Conservation (phyloP, 2,888 invertebrate genomes). For the Drosophila bunnanda region DNA sequence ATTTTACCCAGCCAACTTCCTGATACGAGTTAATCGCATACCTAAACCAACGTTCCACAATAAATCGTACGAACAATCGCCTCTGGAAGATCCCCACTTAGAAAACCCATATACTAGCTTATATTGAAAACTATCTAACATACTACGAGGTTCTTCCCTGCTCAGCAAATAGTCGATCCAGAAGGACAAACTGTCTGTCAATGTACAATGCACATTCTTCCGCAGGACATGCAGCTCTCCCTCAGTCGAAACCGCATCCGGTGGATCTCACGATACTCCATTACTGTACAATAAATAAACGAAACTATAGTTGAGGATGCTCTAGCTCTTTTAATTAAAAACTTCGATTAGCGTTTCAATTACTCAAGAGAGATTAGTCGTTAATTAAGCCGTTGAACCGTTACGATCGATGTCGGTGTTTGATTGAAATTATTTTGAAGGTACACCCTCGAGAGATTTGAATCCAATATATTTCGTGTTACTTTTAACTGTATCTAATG, state of each 20-base stretch:
- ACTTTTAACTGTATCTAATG: slow-evolving; percentile 59
- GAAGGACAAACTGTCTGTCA: slow-evolving; percentile 10
- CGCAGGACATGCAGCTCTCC: slow-evolving; percentile 13
- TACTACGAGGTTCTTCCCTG: slow-evolving; percentile 67
- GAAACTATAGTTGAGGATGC: slow-evolving; percentile 52
- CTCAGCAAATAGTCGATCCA: slow-evolving; percentile 24
- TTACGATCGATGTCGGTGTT: slow-evolving; percentile 41
- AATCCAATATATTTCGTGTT: slow-evolving; percentile 62
- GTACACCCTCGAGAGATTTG: slow-evolving; percentile 33
- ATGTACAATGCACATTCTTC: slow-evolving; percentile 19
- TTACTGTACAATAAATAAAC: slow-evolving; percentile 32
- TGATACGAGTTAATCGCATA: slow-evolving; percentile 30
- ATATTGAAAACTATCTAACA: slow-evolving; percentile 16
- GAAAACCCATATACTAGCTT: slow-evolving; percentile 14
- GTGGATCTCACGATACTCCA: slow-evolving; percentile 13
- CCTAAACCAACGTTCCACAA: slow-evolving; percentile 51
- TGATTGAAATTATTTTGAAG: slow-evolving; percentile 64
- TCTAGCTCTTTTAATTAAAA: slow-evolving; percentile 62
- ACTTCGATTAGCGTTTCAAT: slow-evolving; percentile 60
- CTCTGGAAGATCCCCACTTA: slow-evolving; percentile 56
- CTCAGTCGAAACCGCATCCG: background rate
- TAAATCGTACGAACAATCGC: slow-evolving; percentile 75
- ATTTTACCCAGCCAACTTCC: slow-evolving; percentile 49
- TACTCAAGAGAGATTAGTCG: slow-evolving; percentile 41
- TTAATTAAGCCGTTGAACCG: slow-evolving; percentile 45